Evolutionary conservation across 2,113 vertebrate genomes (phyloP), one percentile per base, ranked within the genome.

Genomic region (Morone saxatilis): DNA sequence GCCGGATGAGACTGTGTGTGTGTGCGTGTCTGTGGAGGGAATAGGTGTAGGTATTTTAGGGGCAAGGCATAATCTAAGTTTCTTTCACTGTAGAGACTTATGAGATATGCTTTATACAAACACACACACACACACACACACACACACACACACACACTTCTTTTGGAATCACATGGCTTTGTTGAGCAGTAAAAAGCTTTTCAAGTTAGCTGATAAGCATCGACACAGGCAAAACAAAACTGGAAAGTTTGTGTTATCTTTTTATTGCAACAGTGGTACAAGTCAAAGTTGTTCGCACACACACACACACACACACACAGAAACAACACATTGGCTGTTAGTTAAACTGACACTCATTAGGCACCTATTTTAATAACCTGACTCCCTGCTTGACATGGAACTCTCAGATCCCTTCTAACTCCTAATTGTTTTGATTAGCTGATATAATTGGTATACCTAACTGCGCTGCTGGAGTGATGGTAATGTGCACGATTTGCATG

Each of bases 351-450:
- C 80, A 88, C 86, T 93, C 89, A 94, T 92, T 94, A 93, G 87
- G 79, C 72, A 71, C 74, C 78, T 83, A 53, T 90, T 93, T 90
- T 94, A 94, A 91, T 93, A 91, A 91, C 89, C 88, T 81, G 86
- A 85, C 87, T 92, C 69, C 36, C 69, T 6, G 59, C 75, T 83
- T 93, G 94, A 93, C 89, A 82, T 76, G 76, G n/a, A 86, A 79
- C 89, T 86, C 91, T 85, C 86, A 85, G 80, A 92, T 88, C 84
- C 66, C 73, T 71, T 86, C 85, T 62, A 68, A 89, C 83, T 86
- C 81, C 85, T 94, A 93, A 94, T 94, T 90, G 90, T 95, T 94
- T 92, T 94, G 92, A 95, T 95, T 89, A 94, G 89, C 87, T 80
- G 81, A 84, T 90, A 87, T 93, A 91, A 94, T 91, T 90, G 87